phyloP scores from a whole-genome alignment of 1,140 invertebrate genomes.

The Euschistus heros region DNA sequence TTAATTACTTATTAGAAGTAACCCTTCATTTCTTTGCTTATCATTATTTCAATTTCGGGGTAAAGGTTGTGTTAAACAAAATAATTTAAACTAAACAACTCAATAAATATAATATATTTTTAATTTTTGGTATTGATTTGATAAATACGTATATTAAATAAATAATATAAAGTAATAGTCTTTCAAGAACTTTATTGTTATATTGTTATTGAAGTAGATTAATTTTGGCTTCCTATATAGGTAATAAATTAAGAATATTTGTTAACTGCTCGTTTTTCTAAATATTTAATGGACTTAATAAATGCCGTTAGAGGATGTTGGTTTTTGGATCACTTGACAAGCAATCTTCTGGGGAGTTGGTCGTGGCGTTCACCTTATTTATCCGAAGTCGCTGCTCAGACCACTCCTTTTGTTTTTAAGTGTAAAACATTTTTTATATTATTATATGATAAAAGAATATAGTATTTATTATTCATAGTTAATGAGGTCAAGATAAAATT shows the following conservation, averaged over 20 bases:
- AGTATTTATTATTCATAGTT: constrained; percentile 14
- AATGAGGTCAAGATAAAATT: background rate
- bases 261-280: constrained; percentile 16
- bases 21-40: background rate
- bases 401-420: constrained; percentile 16
- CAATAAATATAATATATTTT: constrained; percentile 15
- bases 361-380: constrained; percentile 6
- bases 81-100: constrained; percentile 3
- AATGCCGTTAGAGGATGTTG: constrained; percentile 16
- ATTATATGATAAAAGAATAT: constrained; percentile 16
- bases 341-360: constrained; percentile 16
- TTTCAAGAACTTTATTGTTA: constrained; percentile 18
- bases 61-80: constrained; percentile 9
- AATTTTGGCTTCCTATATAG: constrained; percentile 17
- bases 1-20: too few relatives aligned
- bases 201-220: constrained; percentile 17
- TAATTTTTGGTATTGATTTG: constrained; percentile 15
- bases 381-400: constrained; percentile 14
- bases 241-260: constrained; percentile 16
- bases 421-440: constrained; percentile 18
- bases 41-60: background rate
- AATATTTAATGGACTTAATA: constrained; percentile 17
- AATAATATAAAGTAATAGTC: constrained; percentile 16
- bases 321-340: constrained; percentile 17
- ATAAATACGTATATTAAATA: constrained; percentile 17